These are phyloP conservation scores for Drosophila picticornis DNA, from an alignment of 2,888 invertebrate genomes.

Conservation along the genomic window DNA sequence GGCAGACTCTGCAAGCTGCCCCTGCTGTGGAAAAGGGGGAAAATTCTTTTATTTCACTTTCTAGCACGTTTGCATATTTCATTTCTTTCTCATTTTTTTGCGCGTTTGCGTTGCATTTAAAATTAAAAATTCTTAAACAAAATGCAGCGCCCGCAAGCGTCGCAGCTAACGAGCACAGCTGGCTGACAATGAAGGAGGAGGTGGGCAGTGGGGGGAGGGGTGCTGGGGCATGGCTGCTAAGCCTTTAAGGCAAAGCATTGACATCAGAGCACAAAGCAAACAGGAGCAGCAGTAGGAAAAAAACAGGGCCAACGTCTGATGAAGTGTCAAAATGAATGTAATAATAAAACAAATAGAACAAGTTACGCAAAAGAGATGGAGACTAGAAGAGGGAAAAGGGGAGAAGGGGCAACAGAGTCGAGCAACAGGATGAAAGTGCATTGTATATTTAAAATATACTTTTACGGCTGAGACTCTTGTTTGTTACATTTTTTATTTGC, in stretches of 20 bases:
- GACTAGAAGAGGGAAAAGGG: neutral
- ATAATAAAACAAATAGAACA: slow-evolving; percentile 73
- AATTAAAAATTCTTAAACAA: slow-evolving; percentile 79
- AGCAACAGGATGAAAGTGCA: slow-evolving; percentile 41
- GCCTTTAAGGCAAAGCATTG: slow-evolving; percentile 83
- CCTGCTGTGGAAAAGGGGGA: slow-evolving; percentile 3
- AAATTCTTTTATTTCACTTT: slow-evolving; percentile 58
- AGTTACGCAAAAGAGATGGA: slow-evolving; percentile 14
- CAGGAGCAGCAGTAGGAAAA: slow-evolving; percentile 33
- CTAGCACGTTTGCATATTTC: slow-evolving; percentile 68
- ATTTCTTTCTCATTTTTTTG: slow-evolving; percentile 40
- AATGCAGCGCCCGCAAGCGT: slow-evolving; percentile 72
- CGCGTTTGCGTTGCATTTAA: slow-evolving; percentile 74
- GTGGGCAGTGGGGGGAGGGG: slow-evolving; percentile 9
- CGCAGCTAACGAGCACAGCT: slow-evolving; percentile 61
- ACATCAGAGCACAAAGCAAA: slow-evolving; percentile 73
- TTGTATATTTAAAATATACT: slow-evolving; percentile 61
- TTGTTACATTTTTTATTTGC: slow-evolving; percentile 37
- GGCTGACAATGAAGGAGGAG: slow-evolving; percentile 53
- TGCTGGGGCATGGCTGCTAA: slow-evolving; percentile 32
- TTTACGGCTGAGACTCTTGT: slow-evolving; percentile 61
- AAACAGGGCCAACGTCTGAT: slow-evolving; percentile 80
- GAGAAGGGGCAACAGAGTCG: neutral
- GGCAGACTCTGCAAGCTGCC: too few relatives aligned
- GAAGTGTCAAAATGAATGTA: slow-evolving; percentile 82